Conservation (phyloP, 2,797 vertebrate species). For the Cephalopachus bancanus region DNA sequence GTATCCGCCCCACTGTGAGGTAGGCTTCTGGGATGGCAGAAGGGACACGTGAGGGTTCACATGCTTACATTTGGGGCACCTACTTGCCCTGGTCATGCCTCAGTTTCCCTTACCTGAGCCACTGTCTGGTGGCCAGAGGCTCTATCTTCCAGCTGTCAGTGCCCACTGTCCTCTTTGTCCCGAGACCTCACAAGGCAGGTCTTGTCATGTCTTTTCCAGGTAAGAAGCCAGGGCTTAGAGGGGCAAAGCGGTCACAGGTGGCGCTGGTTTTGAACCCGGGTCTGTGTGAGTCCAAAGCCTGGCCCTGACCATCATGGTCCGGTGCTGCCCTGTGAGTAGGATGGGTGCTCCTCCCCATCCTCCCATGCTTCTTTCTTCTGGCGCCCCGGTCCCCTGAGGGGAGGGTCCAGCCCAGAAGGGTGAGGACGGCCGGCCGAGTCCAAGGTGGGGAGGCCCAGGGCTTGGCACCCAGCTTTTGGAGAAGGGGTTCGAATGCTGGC, state of each 20-base stretch:
- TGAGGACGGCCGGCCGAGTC: background rate
- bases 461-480: background rate
- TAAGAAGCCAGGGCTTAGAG: background rate
- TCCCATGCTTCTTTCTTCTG: background rate
- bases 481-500: background rate
- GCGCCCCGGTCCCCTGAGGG: background rate
- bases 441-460: background rate
- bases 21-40: background rate
- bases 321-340: too few relatives aligned
- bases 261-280: fast-evolving
- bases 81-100: background rate
- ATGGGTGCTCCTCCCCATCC: too few relatives aligned
- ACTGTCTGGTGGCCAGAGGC: background rate
- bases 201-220: background rate
- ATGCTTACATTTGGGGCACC: too few relatives aligned
- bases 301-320: background rate
- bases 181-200: background rate
- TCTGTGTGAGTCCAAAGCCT: background rate
- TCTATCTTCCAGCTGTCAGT: background rate
- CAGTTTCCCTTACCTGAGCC: background rate
- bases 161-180: background rate
- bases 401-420: fast-evolving
- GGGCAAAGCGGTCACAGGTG: background rate
- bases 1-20: fast-evolving
- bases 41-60: background rate